Conservation (phyloP, 2,113 vertebrate species). For the Hipposideros armiger region DNA sequence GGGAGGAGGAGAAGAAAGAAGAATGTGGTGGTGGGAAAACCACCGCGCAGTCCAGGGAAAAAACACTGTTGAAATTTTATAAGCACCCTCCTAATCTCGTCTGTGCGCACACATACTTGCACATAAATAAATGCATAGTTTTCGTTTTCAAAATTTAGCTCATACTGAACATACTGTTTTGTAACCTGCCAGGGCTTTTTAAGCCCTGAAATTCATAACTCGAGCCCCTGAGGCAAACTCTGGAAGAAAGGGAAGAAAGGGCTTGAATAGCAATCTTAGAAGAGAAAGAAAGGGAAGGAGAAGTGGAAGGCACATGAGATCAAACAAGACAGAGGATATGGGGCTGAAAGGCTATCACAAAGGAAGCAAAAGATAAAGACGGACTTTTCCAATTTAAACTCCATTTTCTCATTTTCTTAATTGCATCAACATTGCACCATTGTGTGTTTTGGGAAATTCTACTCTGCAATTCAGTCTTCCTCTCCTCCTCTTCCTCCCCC, state of each 20-base stretch:
- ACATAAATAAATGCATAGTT: conserved; percentile 57
- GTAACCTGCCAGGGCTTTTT: conserved; percentile 72
- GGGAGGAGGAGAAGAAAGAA: no score
- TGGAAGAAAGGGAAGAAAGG: conserved; percentile 62
- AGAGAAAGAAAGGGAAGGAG: conserved; percentile 55
- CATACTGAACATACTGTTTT: conserved; percentile 65
- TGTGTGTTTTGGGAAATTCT: conserved; percentile 78
- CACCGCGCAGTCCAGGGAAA: neutral
- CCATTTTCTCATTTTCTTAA: conserved; percentile 82
- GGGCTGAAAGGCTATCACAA: conserved; percentile 68
- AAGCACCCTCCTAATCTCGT: conserved; percentile 8
- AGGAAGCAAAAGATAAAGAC: conserved; percentile 65
- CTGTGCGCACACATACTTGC: conserved; percentile 35
- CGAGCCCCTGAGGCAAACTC: conserved; percentile 71
- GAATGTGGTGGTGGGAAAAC: neutral
- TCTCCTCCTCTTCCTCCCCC: conserved; percentile 67
- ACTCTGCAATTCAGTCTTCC: conserved; percentile 24
- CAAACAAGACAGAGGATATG: conserved; percentile 73
- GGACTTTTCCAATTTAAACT: conserved; percentile 76
- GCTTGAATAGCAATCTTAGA: conserved; percentile 59
- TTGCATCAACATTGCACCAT: conserved; percentile 63
- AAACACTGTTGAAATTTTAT: neutral
- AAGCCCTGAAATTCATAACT: conserved; percentile 72
- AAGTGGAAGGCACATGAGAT: conserved; percentile 66
- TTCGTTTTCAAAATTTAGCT: conserved; percentile 66